phyloP scores from a whole-genome alignment of 1,140 invertebrate species.

The Ridgeia piscesae region DNA sequence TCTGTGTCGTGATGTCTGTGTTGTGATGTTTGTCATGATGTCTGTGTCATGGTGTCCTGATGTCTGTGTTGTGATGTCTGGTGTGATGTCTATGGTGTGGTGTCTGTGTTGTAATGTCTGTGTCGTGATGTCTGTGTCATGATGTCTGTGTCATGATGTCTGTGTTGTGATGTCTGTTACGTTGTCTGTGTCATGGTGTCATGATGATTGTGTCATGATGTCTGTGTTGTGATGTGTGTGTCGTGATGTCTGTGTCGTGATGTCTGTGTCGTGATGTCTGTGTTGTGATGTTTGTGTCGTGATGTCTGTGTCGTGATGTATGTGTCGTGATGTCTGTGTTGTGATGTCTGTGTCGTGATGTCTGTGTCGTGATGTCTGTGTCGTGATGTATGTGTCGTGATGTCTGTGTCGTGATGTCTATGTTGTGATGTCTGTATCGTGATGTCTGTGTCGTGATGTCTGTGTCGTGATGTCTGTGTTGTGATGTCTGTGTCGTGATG shows the following conservation, averaged over 20 bases:
- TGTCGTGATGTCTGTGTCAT: neutral
- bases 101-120: neutral
- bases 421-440: neutral
- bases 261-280: neutral
- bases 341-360: neutral
- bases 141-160: no score
- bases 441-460: neutral
- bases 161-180: neutral
- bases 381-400: neutral
- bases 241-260: neutral
- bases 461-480: neutral
- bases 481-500: neutral
- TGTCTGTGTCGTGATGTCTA: neutral
- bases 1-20: neutral
- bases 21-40: neutral
- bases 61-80: neutral
- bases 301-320: neutral
- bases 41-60: neutral
- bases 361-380: neutral
- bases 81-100: neutral
- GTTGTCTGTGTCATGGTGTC: no score
- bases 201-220: no score
- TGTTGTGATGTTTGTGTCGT: neutral
- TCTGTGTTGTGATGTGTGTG: neutral
- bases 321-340: neutral